phyloP scores from a whole-genome alignment of 2,797 vertebrate genomes.

The Myripristis jacobus region DNA sequence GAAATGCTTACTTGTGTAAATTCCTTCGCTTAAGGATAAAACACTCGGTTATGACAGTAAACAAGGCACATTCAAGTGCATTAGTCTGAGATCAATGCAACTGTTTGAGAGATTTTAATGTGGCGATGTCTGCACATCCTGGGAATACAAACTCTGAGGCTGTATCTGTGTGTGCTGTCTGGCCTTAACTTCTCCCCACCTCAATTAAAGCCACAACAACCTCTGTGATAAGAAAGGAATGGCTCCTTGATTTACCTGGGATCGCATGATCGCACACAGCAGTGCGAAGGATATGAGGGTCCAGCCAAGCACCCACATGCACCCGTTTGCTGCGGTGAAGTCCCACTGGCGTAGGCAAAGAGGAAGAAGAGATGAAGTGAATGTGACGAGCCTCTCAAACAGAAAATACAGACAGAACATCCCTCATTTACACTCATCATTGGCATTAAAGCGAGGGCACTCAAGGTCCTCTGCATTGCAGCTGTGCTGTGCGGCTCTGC shows the following conservation, averaged over 20 bases:
- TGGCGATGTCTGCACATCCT: constrained; percentile 28
- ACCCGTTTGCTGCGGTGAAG: constrained; percentile 80
- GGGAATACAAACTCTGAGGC: constrained; percentile 40
- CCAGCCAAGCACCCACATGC: constrained; percentile 74
- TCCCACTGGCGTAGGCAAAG: constrained; percentile 79
- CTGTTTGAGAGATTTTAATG: constrained; percentile 29
- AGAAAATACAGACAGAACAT: constrained; percentile 43
- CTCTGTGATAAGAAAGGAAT: constrained; percentile 1
- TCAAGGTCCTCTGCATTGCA: constrained; percentile 62
- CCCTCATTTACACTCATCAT: constrained; percentile 52
- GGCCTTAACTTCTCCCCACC: constrained; percentile 13
- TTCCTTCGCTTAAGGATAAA: constrained; percentile 29
- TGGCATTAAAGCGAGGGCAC: constrained; percentile 25
- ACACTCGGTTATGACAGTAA: constrained; percentile 18
- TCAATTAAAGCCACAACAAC: constrained; percentile 29
- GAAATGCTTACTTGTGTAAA: constrained; percentile 19
- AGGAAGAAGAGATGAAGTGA: constrained; percentile 4
- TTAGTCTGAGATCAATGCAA: constrained; percentile 47
- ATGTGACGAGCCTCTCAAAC: constrained; percentile 52
- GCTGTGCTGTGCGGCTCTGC: constrained; percentile 39
- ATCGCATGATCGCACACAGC: constrained; percentile 81
- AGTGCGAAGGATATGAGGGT: constrained; percentile 82
- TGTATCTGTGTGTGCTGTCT: constrained; percentile 5
- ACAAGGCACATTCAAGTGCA: constrained; percentile 38
- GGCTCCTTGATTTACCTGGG: constrained; percentile 73